Evolutionary conservation across 1,140 invertebrate species (phyloP).

Genomic region (Drosophila pectinifera): DNA sequence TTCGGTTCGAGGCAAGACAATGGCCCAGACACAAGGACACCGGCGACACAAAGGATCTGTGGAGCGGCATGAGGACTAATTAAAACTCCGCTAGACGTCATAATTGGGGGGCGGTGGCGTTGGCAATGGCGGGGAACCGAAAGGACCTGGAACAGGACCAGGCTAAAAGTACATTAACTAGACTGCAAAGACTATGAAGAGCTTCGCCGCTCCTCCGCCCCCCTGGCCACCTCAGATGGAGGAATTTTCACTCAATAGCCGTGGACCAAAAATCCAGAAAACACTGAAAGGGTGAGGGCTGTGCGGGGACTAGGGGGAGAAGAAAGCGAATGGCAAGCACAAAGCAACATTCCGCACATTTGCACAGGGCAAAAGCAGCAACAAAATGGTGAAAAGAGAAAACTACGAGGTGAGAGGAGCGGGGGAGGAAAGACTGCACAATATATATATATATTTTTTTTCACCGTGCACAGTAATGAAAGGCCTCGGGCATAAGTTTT

Average conservation of each 20-base stretch:
- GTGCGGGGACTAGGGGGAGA: conserved; percentile 10
- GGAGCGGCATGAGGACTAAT: conserved; percentile 58
- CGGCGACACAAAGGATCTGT: conserved; percentile 30
- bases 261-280: conserved; percentile 54
- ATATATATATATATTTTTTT: conserved; percentile 55
- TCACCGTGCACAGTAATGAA: conserved; percentile 78
- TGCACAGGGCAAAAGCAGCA: conserved; percentile 60
- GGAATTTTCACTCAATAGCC: conserved; percentile 40
- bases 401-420: conserved; percentile 11
- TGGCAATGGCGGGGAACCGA: conserved; percentile 10
- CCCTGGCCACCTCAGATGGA: conserved; percentile 20
- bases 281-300: not conserved
- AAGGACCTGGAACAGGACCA: conserved; percentile 36
- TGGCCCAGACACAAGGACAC: conserved; percentile 54
- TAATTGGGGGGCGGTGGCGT: conserved; percentile 39
- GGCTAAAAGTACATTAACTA: conserved; percentile 72
- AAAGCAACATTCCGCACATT: conserved; percentile 72
- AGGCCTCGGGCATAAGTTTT: conserved; percentile 82
- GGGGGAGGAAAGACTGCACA: conserved; percentile 24
- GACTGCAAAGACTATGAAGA: conserved; percentile 49
- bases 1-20: conserved; percentile 58
- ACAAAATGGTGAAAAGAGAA: conserved; percentile 30
- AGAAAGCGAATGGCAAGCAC: conserved; percentile 49
- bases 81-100: conserved; percentile 71
- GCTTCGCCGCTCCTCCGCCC: not conserved